A percentile compares a stretch with the other conserved stretches of the same genome.
Evolutionary conservation across 2,888 invertebrate genomes (phyloP).

Genomic region (Nomada lathburiana): DNA sequence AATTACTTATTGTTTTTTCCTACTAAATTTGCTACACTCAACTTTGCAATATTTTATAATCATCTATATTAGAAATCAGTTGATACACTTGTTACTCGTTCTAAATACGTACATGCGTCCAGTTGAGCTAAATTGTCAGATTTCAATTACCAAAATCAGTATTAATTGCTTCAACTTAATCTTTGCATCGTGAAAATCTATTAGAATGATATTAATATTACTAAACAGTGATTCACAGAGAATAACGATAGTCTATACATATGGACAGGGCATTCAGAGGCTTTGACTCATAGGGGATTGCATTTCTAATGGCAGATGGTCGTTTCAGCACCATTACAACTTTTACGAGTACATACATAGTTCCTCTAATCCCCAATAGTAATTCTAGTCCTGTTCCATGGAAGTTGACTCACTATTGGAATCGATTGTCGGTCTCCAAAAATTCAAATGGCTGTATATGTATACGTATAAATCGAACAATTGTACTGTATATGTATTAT

Average conservation of each 20-base stretch:
- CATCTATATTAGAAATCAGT: no score
- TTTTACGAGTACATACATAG: background rate
- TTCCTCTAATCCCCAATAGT: constrained; percentile 23
- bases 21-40: no score
- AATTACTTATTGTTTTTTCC: no score
- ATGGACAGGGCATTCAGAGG: background rate
- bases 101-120: no score
- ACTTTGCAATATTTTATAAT: no score
- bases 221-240: constrained; percentile 6
- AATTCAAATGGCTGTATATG: constrained; percentile 13
- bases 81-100: no score
- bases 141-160: background rate
- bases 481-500: constrained; percentile 2
- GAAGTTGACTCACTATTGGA: constrained; percentile 21
- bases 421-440: constrained; percentile 18
- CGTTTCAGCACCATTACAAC: constrained; percentile 12
- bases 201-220: background rate
- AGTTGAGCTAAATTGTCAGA: no score
- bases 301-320: constrained; percentile 41
- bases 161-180: background rate
- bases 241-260: no score
- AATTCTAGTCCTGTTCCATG: constrained; percentile 13
- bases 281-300: constrained; percentile 12
- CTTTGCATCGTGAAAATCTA: background rate
- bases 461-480: background rate